These are phyloP conservation scores for Meghimatium bilineatum DNA, from an alignment of 2,888 invertebrate genomes.

Conservation along the genomic window DNA sequence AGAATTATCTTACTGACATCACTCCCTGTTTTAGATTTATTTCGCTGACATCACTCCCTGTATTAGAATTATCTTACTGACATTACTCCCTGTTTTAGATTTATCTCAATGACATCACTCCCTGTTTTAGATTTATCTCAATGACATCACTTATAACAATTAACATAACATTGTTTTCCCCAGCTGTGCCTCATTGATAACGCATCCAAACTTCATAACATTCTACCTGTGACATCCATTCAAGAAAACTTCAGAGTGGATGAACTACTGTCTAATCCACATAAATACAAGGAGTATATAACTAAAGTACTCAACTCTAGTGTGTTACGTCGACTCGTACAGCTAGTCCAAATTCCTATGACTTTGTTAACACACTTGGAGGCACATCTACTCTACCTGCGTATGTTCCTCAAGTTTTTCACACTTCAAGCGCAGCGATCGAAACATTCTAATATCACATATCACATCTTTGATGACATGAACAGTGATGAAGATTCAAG, in stretches of 20 bases:
- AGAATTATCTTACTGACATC: no score
- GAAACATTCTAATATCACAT: background rate
- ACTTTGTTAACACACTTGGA: slow-evolving; percentile 65
- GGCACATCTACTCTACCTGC: slow-evolving; percentile 65
- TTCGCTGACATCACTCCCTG: no score
- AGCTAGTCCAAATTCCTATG: slow-evolving; percentile 58
- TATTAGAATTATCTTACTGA: no score
- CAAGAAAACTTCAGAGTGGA: slow-evolving; percentile 58
- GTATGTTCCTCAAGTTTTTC: slow-evolving; percentile 61
- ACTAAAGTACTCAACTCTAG: slow-evolving; percentile 62
- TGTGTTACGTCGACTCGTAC: slow-evolving; percentile 60
- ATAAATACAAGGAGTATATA: slow-evolving; percentile 66
- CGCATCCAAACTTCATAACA: slow-evolving; percentile 56
- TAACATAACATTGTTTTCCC: background rate
- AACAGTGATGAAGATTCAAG: slow-evolving; percentile 45
- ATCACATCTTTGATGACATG: background rate
- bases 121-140: no score
- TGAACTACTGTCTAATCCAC: slow-evolving; percentile 54
- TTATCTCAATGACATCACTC: no score
- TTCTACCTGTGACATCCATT: slow-evolving; percentile 60
- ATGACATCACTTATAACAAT: no score
- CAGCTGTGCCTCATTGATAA: slow-evolving; percentile 63
- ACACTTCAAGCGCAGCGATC: slow-evolving; percentile 47
- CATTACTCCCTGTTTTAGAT: no score
- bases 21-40: no score